phyloP scores from a whole-genome alignment of 2,888 invertebrate genomes.

The Trilocha varians region DNA sequence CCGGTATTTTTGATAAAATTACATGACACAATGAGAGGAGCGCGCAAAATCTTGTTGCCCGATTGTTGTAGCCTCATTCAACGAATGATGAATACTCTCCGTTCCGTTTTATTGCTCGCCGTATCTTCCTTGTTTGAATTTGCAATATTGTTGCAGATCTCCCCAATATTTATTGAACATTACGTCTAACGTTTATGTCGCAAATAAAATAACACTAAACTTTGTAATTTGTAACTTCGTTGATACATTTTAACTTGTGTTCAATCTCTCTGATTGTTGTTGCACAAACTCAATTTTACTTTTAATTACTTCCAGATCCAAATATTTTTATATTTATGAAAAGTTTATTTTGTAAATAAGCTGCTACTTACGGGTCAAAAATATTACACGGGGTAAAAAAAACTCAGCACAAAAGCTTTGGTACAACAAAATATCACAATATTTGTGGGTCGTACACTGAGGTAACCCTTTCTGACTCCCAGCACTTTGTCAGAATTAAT shows the following conservation, averaged over 20 bases:
- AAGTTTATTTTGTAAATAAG: not conserved
- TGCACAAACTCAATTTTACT: no score
- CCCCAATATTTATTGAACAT: conserved; percentile 44
- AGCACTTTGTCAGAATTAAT: conserved; percentile 68
- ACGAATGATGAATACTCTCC: conserved; percentile 56
- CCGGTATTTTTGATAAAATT: conserved; percentile 71
- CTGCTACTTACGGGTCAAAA: no score
- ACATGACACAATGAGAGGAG: conserved; percentile 57
- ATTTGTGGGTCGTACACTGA: conserved; percentile 45
- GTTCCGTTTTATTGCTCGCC: conserved; percentile 30
- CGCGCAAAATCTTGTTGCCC: conserved; percentile 62
- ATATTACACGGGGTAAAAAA: no score
- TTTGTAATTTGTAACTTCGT: not conserved
- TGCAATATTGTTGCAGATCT: conserved; percentile 47
- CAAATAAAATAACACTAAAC: conserved; percentile 8
- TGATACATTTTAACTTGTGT: not conserved
- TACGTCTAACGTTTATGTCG: conserved; percentile 4
- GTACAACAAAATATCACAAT: conserved; percentile 50
- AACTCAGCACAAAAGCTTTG: not conserved
- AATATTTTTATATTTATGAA: no score
- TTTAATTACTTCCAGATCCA: no score
- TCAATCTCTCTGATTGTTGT: no score
- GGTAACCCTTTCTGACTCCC: conserved; percentile 55
- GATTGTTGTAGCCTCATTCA: conserved; percentile 67
- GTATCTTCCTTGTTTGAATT: conserved; percentile 54